Evolutionary conservation across 2,888 invertebrate species (phyloP).

Genomic region (Oligia latruncula): DNA sequence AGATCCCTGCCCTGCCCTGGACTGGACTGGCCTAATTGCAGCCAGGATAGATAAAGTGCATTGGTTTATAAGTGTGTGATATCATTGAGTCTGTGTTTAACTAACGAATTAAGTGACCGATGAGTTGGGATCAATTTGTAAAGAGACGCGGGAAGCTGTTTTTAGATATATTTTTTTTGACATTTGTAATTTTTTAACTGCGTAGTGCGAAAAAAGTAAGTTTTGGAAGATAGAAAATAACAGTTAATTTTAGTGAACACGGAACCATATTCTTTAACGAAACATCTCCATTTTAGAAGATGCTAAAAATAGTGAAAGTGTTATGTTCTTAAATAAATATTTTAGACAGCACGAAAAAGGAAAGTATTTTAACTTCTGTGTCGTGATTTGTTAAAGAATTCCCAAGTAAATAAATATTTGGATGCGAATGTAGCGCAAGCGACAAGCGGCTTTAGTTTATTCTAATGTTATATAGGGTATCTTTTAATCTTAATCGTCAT

Average conservation of each 20-base stretch:
- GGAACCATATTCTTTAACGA: neutral
- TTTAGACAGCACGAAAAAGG: neutral
- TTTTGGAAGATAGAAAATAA: neutral
- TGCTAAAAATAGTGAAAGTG: neutral
- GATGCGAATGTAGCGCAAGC: constrained; percentile 8
- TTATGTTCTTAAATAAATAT: constrained; percentile 7
- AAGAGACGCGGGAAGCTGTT: constrained; percentile 10
- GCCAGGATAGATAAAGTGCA: constrained; percentile 72
- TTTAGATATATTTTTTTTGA: neutral
- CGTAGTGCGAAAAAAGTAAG: neutral
- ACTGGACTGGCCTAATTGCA: constrained; percentile 68
- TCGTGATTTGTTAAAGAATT: constrained; percentile 18
- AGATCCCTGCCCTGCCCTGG: constrained; percentile 47
- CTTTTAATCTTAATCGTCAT: too few species aligned
- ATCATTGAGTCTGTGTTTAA: constrained; percentile 63
- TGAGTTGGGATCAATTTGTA: constrained; percentile 34
- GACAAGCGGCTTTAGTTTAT: neutral
- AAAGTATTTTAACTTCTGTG: constrained; percentile 15
- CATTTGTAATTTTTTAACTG: neutral
- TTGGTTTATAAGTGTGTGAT: constrained; percentile 73
- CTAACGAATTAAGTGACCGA: constrained; percentile 48
- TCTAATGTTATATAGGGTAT: too few species aligned
- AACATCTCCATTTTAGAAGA: neutral
- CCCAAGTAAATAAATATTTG: neutral
- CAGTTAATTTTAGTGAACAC: neutral